Base-by-base conservation (phyloP, 1,140 invertebrate genomes). In the Araneus ventricosus region DNA sequence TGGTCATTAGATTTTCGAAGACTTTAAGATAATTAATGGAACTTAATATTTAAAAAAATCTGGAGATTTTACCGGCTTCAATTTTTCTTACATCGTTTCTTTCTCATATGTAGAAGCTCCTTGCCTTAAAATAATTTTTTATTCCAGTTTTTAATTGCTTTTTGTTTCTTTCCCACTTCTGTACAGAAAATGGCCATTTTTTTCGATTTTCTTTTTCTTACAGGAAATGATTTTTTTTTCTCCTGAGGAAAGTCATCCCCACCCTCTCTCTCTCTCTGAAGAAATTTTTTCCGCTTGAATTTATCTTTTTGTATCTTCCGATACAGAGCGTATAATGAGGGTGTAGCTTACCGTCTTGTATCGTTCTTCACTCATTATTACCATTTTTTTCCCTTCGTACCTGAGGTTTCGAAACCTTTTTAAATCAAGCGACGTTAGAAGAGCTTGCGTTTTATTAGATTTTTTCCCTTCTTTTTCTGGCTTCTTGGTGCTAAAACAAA, bases 21-120 rank as follows among this genome's bases (percentile, higher is more conserved):
- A 86, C 84, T 86, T 86, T 86, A 86, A 61, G 84, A 86, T 86
- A 86, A 86, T 86, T 61, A 86, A 86, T 86, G 84, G 52, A 86
- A 86, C 84, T 86, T 59, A 86, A 86, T 86, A 86, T 86, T 86
- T 45, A 61, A 27, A 86, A 86, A 86, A 86, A 86, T 22, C 10
- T 22, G 0, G 7, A 61, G 52, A 61, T 86, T 86, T 75, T 61
- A 22, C 27, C 27, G 57, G 57, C 52, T 63, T 86, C 30, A 59
- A 61, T 86, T 61, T 86, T 86, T 86, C 14, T 57, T 34, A 37
- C 57, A 14, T n/a, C n/a, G n/a, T n/a, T n/a, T n/a, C n/a, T n/a
- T n/a, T n/a, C 20, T 75, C 37, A 37, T 75, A 6, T 20, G 22
- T 37, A 14, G 45, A 17, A 52, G 7, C 34, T 79, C 10, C 27